A percentile compares a stretch with the other conserved stretches of the same genome.
Evolutionary conservation across 2,888 invertebrate species (phyloP).

Genomic region (Gortyna flavago): DNA sequence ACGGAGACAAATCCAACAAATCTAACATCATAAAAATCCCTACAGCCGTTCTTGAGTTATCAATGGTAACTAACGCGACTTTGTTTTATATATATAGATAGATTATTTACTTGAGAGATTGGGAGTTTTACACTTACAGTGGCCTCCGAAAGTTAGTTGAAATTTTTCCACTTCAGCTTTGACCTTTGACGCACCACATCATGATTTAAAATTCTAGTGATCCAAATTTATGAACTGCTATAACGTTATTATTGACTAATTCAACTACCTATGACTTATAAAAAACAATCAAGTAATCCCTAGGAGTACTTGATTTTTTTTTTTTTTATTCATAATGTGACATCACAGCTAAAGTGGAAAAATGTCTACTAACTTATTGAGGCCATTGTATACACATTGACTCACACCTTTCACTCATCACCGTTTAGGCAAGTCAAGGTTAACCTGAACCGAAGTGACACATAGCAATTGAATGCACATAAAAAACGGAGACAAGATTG

Average conservation of each 20-base stretch:
- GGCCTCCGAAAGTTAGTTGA: not conserved
- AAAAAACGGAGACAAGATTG: constrained; percentile 4
- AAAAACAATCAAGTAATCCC: not conserved
- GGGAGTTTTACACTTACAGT: constrained; percentile 1
- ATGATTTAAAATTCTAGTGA: not conserved
- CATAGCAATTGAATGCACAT: constrained; percentile 3
- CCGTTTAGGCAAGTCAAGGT: constrained; percentile 10
- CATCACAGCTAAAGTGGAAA: not conserved
- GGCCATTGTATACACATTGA: not conserved
- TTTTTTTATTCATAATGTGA: not conserved
- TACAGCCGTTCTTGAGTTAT: no score
- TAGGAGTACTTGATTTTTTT: not conserved
- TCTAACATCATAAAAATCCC: no score
- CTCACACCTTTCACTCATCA: not conserved
- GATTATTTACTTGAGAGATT: constrained; percentile 11
- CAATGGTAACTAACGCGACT: no score
- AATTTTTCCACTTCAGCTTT: not conserved
- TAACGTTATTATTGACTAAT: not conserved
- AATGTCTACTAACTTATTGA: not conserved
- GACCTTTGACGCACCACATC: not conserved
- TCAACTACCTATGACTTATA: no score
- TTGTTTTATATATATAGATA: no score
- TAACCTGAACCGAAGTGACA: not conserved
- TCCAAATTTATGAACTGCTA: not conserved
- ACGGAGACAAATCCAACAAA: no score